Percentiles rank a stretch among this genome's conserved stretches.
These are phyloP conservation scores for Periophthalmodon schlosseri DNA, from an alignment of 2,113 vertebrate genomes.

Conservation along the genomic window DNA sequence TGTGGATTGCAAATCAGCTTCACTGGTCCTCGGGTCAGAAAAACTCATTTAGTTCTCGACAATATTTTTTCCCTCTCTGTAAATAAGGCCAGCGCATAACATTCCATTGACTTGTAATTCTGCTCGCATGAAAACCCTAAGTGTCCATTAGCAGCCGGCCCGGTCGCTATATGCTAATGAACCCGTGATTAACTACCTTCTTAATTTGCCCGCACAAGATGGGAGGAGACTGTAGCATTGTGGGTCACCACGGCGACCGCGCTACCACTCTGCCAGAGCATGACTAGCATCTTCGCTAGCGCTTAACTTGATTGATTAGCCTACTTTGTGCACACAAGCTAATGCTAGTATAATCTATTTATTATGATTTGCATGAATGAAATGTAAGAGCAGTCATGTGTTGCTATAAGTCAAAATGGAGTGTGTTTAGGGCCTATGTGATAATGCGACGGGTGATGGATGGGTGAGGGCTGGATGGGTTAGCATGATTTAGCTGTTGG, in stretches of 20 bases:
- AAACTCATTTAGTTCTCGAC: slow-evolving; percentile 45
- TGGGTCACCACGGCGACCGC: slow-evolving; percentile 3
- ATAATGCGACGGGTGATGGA: slow-evolving; percentile 48
- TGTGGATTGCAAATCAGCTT: slow-evolving; percentile 18
- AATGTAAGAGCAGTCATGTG: slow-evolving; percentile 43
- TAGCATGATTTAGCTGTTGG: slow-evolving; percentile 28
- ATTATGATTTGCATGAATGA: slow-evolving; percentile 44
- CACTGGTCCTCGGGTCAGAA: slow-evolving; percentile 42
- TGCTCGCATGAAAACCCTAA: slow-evolving; percentile 34
- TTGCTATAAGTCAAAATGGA: slow-evolving; percentile 46
- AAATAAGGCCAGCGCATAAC: slow-evolving; percentile 30
- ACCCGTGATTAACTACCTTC: slow-evolving; percentile 76
- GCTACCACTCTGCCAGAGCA: slow-evolving; percentile 24
- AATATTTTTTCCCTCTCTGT: slow-evolving; percentile 16
- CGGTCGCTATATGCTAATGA: slow-evolving; percentile 71
- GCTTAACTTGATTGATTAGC: slow-evolving; percentile 66
- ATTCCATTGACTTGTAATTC: slow-evolving; percentile 58
- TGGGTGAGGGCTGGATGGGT: slow-evolving; percentile 11
- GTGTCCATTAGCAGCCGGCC: slow-evolving; percentile 61
- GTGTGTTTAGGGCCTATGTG: slow-evolving; percentile 28
- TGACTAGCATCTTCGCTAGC: slow-evolving; percentile 38
- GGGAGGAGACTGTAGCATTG: slow-evolving; percentile 49
- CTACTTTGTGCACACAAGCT: slow-evolving; percentile 35
- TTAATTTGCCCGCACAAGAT: slow-evolving; percentile 68
- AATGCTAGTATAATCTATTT: slow-evolving; percentile 70